Evolutionary conservation across 1,140 invertebrate genomes (phyloP).

Genomic region (Sycobia sp.): DNA sequence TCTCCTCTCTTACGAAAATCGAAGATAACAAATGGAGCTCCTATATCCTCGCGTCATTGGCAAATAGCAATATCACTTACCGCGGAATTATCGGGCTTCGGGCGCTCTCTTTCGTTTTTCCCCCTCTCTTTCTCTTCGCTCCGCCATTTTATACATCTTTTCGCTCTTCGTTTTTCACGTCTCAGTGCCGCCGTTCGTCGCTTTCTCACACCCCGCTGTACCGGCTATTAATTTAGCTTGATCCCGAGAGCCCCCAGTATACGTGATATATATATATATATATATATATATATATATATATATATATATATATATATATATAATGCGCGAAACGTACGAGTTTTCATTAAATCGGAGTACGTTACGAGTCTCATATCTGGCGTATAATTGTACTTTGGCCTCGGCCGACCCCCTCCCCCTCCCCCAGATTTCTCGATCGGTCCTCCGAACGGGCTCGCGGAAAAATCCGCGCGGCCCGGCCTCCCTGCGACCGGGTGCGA

Average conservation of each 20-base stretch:
- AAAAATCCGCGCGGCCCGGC: background rate
- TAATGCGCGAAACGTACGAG: constrained; percentile 17
- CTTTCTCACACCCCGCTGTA: too few relatives aligned
- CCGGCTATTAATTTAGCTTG: constrained; percentile 28
- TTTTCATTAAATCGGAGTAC: constrained; percentile 34
- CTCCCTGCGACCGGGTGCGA: too few relatives aligned
- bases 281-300: too few relatives aligned
- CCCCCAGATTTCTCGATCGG: constrained; percentile 14
- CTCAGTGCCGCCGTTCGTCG: too few relatives aligned
- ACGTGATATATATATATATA: too few relatives aligned
- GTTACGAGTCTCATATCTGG: constrained; percentile 24
- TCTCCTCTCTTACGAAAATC: too few relatives aligned
- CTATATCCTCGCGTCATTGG: background rate
- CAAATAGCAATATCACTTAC: constrained; percentile 15
- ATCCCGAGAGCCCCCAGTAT: constrained; percentile 8
- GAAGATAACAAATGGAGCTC: too few relatives aligned
- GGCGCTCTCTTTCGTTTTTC: constrained; percentile 3
- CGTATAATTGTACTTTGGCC: constrained; percentile 28
- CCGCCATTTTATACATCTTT: constrained; percentile 3
- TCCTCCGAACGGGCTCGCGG: background rate
- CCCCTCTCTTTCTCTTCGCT: too few relatives aligned
- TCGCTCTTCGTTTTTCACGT: background rate
- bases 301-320: too few relatives aligned
- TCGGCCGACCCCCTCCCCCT: too few relatives aligned
- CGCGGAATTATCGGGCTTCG: constrained; percentile 13